Evolutionary conservation across 2,888 invertebrate species (phyloP), one percentile per base, ranked within the genome.

Genomic region (Syrista parreyssii): DNA sequence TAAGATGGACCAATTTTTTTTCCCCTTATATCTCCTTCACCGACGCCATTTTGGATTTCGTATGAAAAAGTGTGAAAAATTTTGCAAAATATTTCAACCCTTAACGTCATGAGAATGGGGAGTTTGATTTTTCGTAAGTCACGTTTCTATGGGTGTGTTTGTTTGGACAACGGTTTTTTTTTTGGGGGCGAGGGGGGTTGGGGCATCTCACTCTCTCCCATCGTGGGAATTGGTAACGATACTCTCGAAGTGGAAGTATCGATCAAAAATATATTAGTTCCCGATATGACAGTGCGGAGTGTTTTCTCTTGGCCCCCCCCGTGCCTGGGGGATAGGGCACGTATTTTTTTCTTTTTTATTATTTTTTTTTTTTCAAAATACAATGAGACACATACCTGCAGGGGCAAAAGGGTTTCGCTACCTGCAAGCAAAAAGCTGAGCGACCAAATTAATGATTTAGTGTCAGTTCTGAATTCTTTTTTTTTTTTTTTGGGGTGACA

Each of bases 241-340:
- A 87, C 88, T 84, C 76, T 83, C 68, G 83, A 76, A 76, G 79
- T 84, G 82, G 81, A 76, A 82, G 87, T 88, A 91, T 90, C 89
- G 90, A 91, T 91, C 89, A 91, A 91, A 91, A 91, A 91, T 91
- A 91, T 91, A 91, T 91, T 91, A 91, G 91, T 90, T 84, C 85
- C 86, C 89, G 87, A 89, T 91, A 89, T 91, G 91, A 91, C 91
- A 90, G 88, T 88, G 89, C 89, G 88, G 90, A 91, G 90, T 91
- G 90, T 90, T 91, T 89, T 90, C 85, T 84, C 84, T 88, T 79
- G 35, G 23, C 30, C 74, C 32, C 35, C 34, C 35, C 32, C 31
- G 69, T 30, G 69, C 4, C 71, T 0, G 12, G 80, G 78, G 81
- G 80, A 80, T 81, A 81, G 81, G 82, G 77, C 76, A 73, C 71